Evolutionary conservation across 2,888 invertebrate species (phyloP).

Genomic region (Cosmia pyralina): DNA sequence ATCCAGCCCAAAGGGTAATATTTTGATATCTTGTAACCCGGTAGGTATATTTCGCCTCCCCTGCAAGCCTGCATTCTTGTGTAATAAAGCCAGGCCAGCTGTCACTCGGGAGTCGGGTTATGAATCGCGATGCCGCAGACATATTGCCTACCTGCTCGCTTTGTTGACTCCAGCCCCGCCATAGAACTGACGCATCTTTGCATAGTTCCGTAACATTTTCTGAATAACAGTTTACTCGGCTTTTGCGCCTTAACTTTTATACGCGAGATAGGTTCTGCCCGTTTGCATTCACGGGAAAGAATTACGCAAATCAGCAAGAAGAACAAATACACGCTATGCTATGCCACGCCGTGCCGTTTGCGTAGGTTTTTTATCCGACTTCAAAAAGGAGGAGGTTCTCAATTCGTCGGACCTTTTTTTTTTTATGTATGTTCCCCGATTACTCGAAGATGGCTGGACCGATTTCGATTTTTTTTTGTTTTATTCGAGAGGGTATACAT

Average conservation of each 20-base stretch:
- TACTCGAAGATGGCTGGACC: too few species aligned
- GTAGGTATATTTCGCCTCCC: conserved; percentile 5
- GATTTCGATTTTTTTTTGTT: too few species aligned
- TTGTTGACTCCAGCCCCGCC: conserved; percentile 48
- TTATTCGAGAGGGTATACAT: too few species aligned
- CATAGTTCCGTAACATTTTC: conserved; percentile 31
- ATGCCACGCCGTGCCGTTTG: neutral
- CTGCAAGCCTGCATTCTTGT: conserved; percentile 33
- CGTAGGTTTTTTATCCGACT: neutral
- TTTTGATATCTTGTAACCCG: neutral
- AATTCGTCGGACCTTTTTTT: too few species aligned
- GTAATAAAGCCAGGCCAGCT: conserved; percentile 57
- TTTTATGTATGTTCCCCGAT: too few species aligned
- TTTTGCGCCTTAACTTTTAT: conserved; percentile 36
- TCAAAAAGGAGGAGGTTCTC: too few species aligned
- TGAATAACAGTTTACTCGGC: conserved; percentile 52
- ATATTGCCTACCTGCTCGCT: conserved; percentile 57
- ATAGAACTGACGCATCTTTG: conserved; percentile 28
- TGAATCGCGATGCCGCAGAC: conserved; percentile 44
- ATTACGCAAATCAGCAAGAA: neutral
- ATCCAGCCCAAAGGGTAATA: neutral
- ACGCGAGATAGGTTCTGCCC: conserved; percentile 15
- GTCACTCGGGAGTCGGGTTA: conserved; percentile 28
- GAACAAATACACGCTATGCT: neutral
- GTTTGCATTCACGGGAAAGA: conserved; percentile 18